A percentile compares a stretch with the other conserved stretches of the same genome.
Evolutionary conservation across 2,797 vertebrate species (phyloP).

Genomic region (Urophycis tenuis): DNA sequence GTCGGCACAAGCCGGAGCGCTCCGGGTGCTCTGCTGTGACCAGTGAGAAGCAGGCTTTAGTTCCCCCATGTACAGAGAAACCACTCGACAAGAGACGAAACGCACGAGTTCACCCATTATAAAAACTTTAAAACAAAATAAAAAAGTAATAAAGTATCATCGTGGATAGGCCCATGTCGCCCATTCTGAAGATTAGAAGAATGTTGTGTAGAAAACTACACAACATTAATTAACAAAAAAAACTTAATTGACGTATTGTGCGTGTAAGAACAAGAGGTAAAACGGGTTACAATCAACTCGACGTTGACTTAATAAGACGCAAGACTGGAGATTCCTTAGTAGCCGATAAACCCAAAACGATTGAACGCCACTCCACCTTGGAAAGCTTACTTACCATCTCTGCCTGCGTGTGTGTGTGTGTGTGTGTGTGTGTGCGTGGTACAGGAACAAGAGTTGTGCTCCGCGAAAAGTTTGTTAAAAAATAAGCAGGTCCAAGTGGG

Average conservation of each 20-base stretch:
- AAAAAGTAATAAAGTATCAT: no score
- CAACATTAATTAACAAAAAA: not conserved
- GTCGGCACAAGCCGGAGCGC: constrained; percentile 59
- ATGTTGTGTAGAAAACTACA: not conserved
- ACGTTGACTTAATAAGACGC: not conserved
- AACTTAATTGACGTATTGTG: no score
- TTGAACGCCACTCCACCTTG: not conserved
- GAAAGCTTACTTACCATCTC: constrained; percentile 62
- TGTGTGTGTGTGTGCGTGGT: not conserved
- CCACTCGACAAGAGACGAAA: no score
- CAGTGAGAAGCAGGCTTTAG: constrained; percentile 48
- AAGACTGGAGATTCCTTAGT: not conserved
- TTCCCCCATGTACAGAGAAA: no score
- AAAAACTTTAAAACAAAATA: no score
- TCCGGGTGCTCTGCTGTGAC: constrained; percentile 42
- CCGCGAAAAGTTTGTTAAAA: constrained; percentile 44
- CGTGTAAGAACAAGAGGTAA: no score
- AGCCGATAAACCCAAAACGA: not conserved
- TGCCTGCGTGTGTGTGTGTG: constrained; percentile 14
- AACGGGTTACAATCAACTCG: not conserved
- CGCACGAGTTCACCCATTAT: no score
- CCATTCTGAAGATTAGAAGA: not conserved
- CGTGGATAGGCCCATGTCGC: not conserved
- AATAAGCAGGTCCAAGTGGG: constrained; percentile 55
- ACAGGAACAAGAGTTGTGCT: constrained; percentile 42